Base-by-base conservation (phyloP, 92 coral and sea anemone species). In the Blastomussa wellsi region DNA sequence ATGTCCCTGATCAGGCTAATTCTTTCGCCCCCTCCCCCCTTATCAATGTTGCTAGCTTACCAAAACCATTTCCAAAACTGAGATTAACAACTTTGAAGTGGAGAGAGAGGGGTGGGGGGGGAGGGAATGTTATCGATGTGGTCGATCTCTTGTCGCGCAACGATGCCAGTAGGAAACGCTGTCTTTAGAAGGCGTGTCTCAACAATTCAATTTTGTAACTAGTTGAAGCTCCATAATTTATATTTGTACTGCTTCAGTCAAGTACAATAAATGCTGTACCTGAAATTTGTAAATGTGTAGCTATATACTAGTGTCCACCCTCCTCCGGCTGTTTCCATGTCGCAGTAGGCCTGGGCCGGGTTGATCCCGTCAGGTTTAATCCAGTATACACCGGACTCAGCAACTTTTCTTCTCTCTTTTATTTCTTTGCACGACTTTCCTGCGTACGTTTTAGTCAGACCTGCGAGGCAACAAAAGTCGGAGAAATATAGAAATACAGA, bases 221-320 rank as follows among this genome's bases (percentile, higher is more conserved):
- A n/a, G n/a, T n/a, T n/a, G n/a, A n/a, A n/a, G n/a, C 49, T 8
- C 49, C 11, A n/a, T 65, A 26, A 29, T 1, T 14, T 12, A 51
- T 51, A 51, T 51, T 51, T 15, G 5, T 51, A 0, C 1, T 8
- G 13, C 35, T 28, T 60, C 67, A 15, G 19, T 15, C 60, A 60
- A n/a, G 12, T 0, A 59, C 0, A 59, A 37, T 2, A 32, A 81
- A 19, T 31, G 76, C 17, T 47, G 29, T 37, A 82, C 66, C 62
- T 53, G 89, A 71, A 92, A 81, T 92, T 84, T 65, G 95, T 90
- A 72, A 92, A 92, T 53, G 90, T 81, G 88, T 90, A 90, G 82
- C 87, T 80, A 29, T 87, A 90, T 35, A 90, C 93, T 57, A 87
- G 79, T 2, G 90, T 82, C 90, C 90, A 90, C 12, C 93, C 95